Evolutionary conservation across 1,140 invertebrate genomes (phyloP), one percentile per base, ranked within the genome.

Genomic region (Camponotus pennsylvanicus): DNA sequence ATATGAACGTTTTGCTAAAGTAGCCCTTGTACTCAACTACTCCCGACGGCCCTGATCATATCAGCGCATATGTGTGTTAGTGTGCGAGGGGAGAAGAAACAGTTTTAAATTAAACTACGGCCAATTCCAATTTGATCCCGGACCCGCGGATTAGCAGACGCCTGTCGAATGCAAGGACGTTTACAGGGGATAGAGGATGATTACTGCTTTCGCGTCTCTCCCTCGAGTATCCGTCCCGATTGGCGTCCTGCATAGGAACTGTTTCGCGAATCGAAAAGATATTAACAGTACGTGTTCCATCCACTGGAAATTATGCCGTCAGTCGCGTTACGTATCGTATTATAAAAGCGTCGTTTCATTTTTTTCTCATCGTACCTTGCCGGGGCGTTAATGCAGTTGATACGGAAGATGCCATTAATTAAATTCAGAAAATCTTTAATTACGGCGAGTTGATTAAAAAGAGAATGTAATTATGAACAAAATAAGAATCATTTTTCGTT

Each of bases 51-150:
- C 67, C 67, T 71, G 27, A 71, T 82, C 37, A 18, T 27, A 34
- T 82, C 52, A 34, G 15, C 18, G 49, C n/a, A 11, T 55, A 63
- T 1, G 11, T 77, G 61, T 80, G 34, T 42, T 42, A 2, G 49
- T 27, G 88, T 34, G 49, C 7, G 32, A 78, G 66, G 69, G 86
- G 80, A 52, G 86, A 84, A 77, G 87, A 86, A 82, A 86, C 87
- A 82, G 87, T 88, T 92, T 90, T 83, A 92, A 92, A 92, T 92
- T 87, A 92, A 92, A 91, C 87, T 87, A 88, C 80, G 85, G 86
- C 87, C 90, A 90, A 91, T 92, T 92, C 76, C 90, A 92, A 91
- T 92, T 91, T 90, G 87, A 92, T 91, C 75, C 63, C 86, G 83
- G 71, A 15, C 69, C 69, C 63, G 37, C 61, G 89, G 87, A 92